Evolutionary conservation across 2,888 invertebrate species (phyloP).

Genomic region (Drosophila birchii): DNA sequence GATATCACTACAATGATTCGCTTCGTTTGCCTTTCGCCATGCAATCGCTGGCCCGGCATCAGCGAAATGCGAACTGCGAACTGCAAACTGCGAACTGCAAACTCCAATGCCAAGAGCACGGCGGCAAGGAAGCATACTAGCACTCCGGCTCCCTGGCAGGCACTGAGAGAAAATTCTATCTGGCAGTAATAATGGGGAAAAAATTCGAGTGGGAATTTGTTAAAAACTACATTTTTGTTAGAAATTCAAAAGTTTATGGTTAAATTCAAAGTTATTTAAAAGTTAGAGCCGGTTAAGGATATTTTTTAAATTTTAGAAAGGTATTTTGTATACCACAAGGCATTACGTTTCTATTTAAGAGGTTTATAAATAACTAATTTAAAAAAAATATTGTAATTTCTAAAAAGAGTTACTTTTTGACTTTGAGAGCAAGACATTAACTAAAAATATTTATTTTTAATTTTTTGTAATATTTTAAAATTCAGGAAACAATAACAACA

Average conservation of each 20-base stretch:
- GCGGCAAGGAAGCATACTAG: background rate
- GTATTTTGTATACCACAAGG: background rate
- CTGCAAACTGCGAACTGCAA: constrained; percentile 3
- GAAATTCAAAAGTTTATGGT: background rate
- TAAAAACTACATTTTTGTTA: background rate
- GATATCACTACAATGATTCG: constrained; percentile 62
- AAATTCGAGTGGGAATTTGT: background rate
- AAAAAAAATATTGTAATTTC: no score
- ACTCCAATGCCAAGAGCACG: constrained; percentile 17
- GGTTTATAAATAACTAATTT: background rate
- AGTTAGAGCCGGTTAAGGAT: background rate
- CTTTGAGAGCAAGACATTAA: background rate
- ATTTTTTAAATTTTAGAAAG: background rate
- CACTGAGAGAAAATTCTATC: background rate
- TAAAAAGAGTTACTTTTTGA: background rate
- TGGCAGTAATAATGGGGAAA: background rate
- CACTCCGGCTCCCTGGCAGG: background rate
- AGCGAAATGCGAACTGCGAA: constrained; percentile 31
- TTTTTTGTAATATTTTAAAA: background rate
- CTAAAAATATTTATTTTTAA: no score
- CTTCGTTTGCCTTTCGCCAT: constrained; percentile 51
- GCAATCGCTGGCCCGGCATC: constrained; percentile 31
- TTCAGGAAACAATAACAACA: background rate
- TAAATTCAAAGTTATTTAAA: background rate
- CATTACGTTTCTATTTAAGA: background rate